Evolutionary conservation across 2,888 invertebrate species (phyloP), one percentile per base, ranked within the genome.

Genomic region (Deilephila elpenor): DNA sequence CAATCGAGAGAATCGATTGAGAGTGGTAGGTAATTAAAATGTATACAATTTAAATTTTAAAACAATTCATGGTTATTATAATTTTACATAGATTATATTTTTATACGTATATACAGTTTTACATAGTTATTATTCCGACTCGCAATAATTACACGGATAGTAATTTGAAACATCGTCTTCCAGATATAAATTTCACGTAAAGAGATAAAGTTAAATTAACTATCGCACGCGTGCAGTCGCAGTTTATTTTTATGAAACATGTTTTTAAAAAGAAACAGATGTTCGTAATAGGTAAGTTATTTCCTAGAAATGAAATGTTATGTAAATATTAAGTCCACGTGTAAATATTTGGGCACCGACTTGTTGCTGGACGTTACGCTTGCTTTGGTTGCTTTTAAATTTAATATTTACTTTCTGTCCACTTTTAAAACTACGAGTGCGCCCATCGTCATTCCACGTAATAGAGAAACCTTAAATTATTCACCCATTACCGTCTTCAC

Each of bases 311-410:
- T 86, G 86, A 87, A 88, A 88, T 87, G 86, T 86, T 87, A 82
- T 85, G 89, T 92, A 91, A 91, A 91, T 89, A 89, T 84, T 78
- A 82, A 85, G 83, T 84, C 82, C 80, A 75, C 76, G 78, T 78
- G 84, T 90, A 90, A 91, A 92, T 88, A 90, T 91, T 91, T 89
- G 83, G 82, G 80, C 79, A 81, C 74, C 75, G 80, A 84, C 81
- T 84, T 83, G 88, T 83, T 84, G 84, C 83, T 85, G 84, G 85
- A 83, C 86, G 90, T 88, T 90, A 90, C 88, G 88, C 89, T 85
- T 88, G 81, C 85, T 83, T 87, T 85, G 82, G 83, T 84, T 83
- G 85, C 84, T 88, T 88, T 87, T 86, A 85, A 84, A 85, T 86
- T 83, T 85, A 84, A 87, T 89, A 89, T 91, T 91, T 89, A 88